Evolutionary conservation across 2,797 vertebrate species (phyloP).

Genomic region (Cossypha heuglini): DNA sequence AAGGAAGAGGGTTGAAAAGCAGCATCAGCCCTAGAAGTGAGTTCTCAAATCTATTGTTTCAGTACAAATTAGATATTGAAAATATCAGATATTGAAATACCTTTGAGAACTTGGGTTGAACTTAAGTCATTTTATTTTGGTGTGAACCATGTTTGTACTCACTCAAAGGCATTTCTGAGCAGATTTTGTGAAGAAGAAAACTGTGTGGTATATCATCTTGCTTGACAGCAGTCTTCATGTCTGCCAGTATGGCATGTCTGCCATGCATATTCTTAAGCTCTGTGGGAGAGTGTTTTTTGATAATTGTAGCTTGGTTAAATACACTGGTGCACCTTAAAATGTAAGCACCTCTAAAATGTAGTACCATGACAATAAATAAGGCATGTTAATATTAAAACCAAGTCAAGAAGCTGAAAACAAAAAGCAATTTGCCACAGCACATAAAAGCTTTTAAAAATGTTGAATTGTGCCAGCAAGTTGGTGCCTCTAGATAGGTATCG

Average conservation of each 20-base stretch:
- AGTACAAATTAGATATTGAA: neutral
- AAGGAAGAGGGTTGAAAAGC: neutral
- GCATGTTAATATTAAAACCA: neutral
- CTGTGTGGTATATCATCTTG: neutral
- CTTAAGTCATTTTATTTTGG: neutral
- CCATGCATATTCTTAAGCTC: neutral
- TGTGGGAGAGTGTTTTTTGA: neutral
- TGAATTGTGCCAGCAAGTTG: neutral
- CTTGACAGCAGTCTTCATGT: neutral
- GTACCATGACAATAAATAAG: neutral
- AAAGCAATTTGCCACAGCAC: neutral
- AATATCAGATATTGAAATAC: neutral
- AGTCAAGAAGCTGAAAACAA: neutral
- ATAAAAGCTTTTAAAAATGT: neutral
- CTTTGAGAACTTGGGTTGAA: neutral
- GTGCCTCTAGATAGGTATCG: neutral
- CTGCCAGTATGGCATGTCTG: neutral
- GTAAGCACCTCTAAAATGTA: neutral
- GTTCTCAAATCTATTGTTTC: neutral
- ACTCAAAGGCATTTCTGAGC: neutral
- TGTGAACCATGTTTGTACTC: neutral
- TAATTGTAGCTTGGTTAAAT: neutral
- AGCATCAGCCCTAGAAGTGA: neutral
- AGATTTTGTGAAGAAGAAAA: neutral
- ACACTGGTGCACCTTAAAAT: neutral